Percentiles rank a stretch among this genome's conserved stretches.
Conservation (phyloP, 1,140 invertebrate species). For the Drosophila prosaltans region DNA sequence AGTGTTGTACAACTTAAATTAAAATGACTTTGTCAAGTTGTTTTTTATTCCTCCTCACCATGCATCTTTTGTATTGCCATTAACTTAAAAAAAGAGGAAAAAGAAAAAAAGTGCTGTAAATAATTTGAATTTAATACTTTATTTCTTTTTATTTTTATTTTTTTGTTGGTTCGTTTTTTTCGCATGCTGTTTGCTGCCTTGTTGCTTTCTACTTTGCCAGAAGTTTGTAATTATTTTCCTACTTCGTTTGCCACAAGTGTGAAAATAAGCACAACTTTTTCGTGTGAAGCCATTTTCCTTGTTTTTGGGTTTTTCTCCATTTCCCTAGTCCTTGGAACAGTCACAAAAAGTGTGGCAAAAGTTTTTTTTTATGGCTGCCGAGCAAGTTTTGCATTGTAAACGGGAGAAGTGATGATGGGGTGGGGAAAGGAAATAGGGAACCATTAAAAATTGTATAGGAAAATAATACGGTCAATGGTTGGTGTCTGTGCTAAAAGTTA, state of each 20-base stretch:
- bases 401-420: background rate
- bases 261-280: conserved; percentile 76
- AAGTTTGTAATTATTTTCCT: conserved; percentile 80
- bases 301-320: conserved; percentile 32
- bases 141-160: conserved; percentile 39
- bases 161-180: conserved; percentile 27
- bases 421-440: background rate
- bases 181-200: conserved; percentile 9
- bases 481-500: conserved; percentile 25
- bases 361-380: conserved; percentile 52
- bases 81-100: conserved; percentile 14
- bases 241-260: conserved; percentile 72
- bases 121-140: conserved; percentile 58
- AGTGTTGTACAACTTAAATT: conserved; percentile 79
- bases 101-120: conserved; percentile 35
- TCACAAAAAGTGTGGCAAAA: conserved; percentile 46
- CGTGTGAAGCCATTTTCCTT: conserved; percentile 63
- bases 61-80: conserved; percentile 32
- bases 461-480: conserved; percentile 27
- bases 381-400: conserved; percentile 15
- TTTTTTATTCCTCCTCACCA: conserved; percentile 24
- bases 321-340: conserved; percentile 24
- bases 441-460: conserved; percentile 31
- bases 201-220: conserved; percentile 29
- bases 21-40: conserved; percentile 75